Evolutionary conservation across 2,113 vertebrate genomes (phyloP).

Genomic region (Aramus guarauna): DNA sequence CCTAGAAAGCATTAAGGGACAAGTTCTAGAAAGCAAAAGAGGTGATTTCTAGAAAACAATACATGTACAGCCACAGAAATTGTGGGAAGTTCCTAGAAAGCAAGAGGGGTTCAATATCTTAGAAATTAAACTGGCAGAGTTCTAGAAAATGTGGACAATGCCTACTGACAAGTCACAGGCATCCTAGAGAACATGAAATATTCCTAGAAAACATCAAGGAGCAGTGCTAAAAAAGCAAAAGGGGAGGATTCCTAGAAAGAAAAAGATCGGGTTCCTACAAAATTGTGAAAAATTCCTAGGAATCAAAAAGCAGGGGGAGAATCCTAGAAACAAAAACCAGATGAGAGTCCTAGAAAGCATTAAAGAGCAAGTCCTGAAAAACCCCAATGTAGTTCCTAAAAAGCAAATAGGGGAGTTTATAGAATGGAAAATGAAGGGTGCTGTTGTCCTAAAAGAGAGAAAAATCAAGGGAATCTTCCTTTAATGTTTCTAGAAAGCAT

Average conservation of each 20-base stretch:
- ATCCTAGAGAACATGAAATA: not conserved
- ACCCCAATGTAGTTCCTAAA: not conserved
- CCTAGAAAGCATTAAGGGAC: not conserved
- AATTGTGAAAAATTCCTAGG: not conserved
- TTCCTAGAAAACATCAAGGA: not conserved
- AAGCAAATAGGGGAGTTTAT: not conserved
- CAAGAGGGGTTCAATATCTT: not conserved
- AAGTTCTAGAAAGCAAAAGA: not conserved
- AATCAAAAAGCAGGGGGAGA: not conserved
- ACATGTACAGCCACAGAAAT: not conserved
- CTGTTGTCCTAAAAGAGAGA: not conserved
- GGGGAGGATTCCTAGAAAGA: not conserved
- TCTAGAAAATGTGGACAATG: not conserved
- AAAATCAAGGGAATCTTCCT: not conserved
- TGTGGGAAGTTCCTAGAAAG: not conserved
- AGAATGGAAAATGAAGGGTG: not conserved
- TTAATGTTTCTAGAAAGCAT: not conserved
- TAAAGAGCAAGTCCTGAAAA: not conserved
- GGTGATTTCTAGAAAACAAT: not conserved
- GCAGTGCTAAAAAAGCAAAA: not conserved
- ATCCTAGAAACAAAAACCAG: not conserved
- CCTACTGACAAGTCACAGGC: not conserved
- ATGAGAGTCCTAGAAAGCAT: not conserved
- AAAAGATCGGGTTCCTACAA: not conserved
- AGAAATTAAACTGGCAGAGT: not conserved